Conservation (phyloP, 2,797 vertebrate species). For the Pelodytes ibericus region DNA sequence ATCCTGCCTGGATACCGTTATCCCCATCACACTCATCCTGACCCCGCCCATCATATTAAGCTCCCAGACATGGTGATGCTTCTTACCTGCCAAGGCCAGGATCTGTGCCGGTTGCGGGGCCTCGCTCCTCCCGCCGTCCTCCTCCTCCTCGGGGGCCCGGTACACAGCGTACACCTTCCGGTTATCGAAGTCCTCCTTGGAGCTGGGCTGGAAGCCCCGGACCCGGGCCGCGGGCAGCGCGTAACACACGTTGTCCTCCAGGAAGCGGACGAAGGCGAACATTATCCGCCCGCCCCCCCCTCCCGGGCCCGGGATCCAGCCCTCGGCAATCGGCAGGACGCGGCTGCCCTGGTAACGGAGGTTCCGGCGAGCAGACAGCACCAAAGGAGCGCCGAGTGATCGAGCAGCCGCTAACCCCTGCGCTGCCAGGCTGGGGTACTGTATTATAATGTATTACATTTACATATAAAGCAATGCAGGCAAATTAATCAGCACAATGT, state of each 20-base stretch:
- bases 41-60: constrained; percentile 59
- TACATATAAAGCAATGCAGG: no score
- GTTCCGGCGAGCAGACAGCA: constrained; percentile 34
- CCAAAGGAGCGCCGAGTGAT: constrained; percentile 10
- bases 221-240: constrained; percentile 90
- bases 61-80: constrained; percentile 31
- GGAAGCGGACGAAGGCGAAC: constrained; percentile 96
- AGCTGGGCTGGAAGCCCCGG: constrained; percentile 90
- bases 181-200: constrained; percentile 94
- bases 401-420: constrained; percentile 3
- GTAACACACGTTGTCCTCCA: constrained; percentile 96
- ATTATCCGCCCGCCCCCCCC: constrained; percentile 68
- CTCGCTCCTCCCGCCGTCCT: constrained; percentile 50
- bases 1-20: no score
- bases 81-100: constrained; percentile 96
- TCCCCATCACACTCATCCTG: no score
- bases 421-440: background rate
- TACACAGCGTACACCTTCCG: constrained; percentile 96
- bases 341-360: constrained; percentile 51
- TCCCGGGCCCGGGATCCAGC: constrained; percentile 40
- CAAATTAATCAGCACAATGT: no score
- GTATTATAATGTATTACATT: no score
- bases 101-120: constrained; percentile 90
- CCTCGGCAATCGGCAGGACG: constrained; percentile 39
- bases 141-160: constrained; percentile 77